Evolutionary conservation across 1,140 invertebrate species (phyloP).

Genomic region (Ceratina japonica): DNA sequence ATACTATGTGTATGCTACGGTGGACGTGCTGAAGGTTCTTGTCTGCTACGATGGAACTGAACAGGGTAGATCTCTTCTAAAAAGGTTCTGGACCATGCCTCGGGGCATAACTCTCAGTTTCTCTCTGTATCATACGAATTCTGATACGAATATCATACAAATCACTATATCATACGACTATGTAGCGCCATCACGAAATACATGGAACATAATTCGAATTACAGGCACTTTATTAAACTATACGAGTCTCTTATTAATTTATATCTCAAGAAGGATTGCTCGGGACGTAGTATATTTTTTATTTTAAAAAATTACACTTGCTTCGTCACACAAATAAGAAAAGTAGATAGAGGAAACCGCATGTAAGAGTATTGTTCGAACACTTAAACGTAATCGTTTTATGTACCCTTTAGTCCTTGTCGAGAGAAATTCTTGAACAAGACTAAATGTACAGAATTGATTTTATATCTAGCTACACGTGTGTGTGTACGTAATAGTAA

Average conservation of each 20-base stretch:
- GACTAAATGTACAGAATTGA: neutral
- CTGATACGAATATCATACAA: too few species aligned
- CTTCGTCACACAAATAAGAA: conserved; percentile 21
- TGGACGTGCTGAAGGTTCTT: too few species aligned
- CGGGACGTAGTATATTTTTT: conserved; percentile 42
- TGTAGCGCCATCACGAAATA: neutral
- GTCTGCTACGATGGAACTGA: too few species aligned
- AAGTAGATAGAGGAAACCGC: conserved; percentile 12
- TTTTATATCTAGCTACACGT: neutral
- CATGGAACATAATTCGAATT: neutral
- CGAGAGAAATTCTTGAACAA: neutral
- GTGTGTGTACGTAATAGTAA: neutral
- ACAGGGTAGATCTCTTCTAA: too few species aligned
- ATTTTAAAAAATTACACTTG: conserved; percentile 54
- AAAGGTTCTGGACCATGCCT: too few species aligned
- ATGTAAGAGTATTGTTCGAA: neutral
- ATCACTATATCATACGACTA: neutral
- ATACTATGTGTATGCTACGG: too few species aligned
- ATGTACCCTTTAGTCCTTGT: neutral
- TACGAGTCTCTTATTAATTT: too few species aligned
- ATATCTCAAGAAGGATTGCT: neutral
- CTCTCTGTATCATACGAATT: too few species aligned
- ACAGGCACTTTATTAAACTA: too few species aligned
- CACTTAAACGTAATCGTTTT: neutral
- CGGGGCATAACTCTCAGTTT: too few species aligned